A percentile compares a stretch with the other conserved stretches of the same genome.
Evolutionary conservation across 2,797 vertebrate species (phyloP).

Genomic region (Huso huso): DNA sequence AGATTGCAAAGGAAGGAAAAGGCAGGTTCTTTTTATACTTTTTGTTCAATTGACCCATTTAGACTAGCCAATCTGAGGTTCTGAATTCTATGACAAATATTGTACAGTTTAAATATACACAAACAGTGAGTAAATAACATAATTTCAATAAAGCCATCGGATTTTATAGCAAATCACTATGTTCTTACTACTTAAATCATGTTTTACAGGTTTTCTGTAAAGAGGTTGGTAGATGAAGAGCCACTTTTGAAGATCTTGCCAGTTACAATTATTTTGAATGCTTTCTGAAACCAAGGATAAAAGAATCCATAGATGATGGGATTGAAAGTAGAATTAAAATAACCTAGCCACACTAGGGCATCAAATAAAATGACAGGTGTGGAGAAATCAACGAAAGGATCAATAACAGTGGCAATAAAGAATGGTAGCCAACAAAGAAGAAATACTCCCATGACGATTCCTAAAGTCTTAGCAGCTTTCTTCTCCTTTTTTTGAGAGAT

Average conservation of each 20-base stretch:
- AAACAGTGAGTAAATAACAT: no score
- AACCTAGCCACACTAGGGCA: conserved; percentile 23
- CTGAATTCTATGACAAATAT: no score
- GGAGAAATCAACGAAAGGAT: conserved; percentile 14
- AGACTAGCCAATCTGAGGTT: no score
- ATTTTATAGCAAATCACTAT: no score
- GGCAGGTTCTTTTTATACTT: no score
- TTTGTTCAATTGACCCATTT: no score
- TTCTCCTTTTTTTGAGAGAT: conserved; percentile 21
- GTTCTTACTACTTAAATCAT: not conserved
- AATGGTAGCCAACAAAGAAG: conserved; percentile 23
- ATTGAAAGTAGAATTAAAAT: conserved; percentile 24
- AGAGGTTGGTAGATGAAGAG: conserved; percentile 11
- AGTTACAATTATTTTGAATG: conserved; percentile 18
- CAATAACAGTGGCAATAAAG: conserved; percentile 16
- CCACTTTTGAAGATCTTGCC: conserved; percentile 13
- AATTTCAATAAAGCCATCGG: no score
- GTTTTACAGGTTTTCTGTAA: conserved; percentile 1
- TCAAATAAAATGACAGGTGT: conserved; percentile 17
- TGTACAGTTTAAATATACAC: no score
- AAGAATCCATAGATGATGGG: conserved; percentile 29
- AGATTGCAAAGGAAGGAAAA: no score
- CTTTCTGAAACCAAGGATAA: conserved; percentile 27
- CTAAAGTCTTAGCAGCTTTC: conserved; percentile 27
- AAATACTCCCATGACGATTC: conserved; percentile 24